Base-by-base conservation (phyloP, 1,140 invertebrate genomes). In the Geopemphigus sp. region DNA sequence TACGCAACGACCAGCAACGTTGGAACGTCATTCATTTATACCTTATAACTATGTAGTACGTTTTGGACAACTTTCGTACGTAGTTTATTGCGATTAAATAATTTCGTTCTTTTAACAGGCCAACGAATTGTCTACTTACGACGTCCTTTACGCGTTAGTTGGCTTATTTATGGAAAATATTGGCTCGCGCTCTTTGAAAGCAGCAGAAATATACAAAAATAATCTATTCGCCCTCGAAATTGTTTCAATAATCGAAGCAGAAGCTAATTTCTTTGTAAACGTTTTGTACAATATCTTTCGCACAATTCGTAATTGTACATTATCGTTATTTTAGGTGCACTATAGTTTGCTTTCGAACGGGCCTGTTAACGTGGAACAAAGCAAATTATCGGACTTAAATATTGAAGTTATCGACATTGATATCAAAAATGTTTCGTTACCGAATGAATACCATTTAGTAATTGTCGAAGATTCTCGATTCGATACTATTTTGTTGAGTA, bases 91-190 rank as follows among this genome's bases (percentile, higher is more conserved):
- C 24, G 2, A 11, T 17, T 68, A 50, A 56, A 2, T 29, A 8
- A 15, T 74, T 45, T 1, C 29, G 8, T 61, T 47, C 1, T 63
- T 47, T 47, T 24, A 47, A 19, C 19, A 78, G 73, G 26, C 29
- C 2, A 47, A 78, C 0, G 14, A 78, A 5, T 26, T 61, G 47
- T 12, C 73, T 19, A 63, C 57, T 47, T 63, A 78, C 8, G 74
- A 78, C 14, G 24, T 78, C 10, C 74, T 78, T 24, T 78, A 78
- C 0, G 22, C 57, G 0, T n/a, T 78, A 39, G 45, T 78, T 50
- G 74, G 74, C 26, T 50, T 78, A 29, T 47, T 78, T 19, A 78
- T 78, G 74, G 74, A 78, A 78, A 78, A 78, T 19, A 54, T 78
- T 8, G 74, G 74, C 19, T 15, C n/a, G 19, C 74, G 29, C 22